Base-by-base conservation (phyloP, 2,797 vertebrate species). In the Parotocinclus haroldoi region DNA sequence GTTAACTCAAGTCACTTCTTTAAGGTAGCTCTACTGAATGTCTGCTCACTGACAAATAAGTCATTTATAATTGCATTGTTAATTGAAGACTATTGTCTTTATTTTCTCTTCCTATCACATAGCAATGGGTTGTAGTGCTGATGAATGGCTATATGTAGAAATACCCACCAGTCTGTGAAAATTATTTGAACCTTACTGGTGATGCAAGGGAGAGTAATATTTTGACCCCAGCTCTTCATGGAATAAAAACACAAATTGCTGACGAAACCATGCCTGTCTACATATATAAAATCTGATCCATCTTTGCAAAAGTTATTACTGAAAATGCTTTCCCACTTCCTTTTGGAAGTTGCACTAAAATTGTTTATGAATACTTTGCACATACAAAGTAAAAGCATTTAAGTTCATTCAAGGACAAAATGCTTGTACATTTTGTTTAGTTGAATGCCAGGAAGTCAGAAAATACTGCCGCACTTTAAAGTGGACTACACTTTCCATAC, bases 401-500 rank as follows among this genome's bases (percentile, higher is more conserved):
- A 50, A 44, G 38, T 38, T 44, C 13, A 18, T 42, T 16, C 4
- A 19, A 49, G 42, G 13, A 58, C 62, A 73, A 62, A 48, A 55
- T 18, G 66, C 76, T 67, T 58, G 58, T 57, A 40, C 38, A 62
- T 79, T 79, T 70, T 68, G 82, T 78, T 66, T 45, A 13, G 13
- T 42, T 74, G 76, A 45, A 40, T 39, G 18, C 11, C 9, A 16
- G 12, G 52, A 44, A 36, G n/a, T 4, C 52, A 42, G 45, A 38
- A 54, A 44, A 27, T 72, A 39, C 59, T 49, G 49, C 12, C 64
- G 61, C 39, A 53, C 39, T 59, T 44, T 56, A 72, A 73, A 36
- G 61, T 70, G 52, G 36, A 83, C 74, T 70, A 74, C 65, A 71
- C 75, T 77, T 75, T 71, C 62, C 70, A 63, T 76, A 75, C 78